These are phyloP conservation scores for Gila robusta DNA, from an alignment of 2,797 vertebrate species.

Conservation along the genomic window DNA sequence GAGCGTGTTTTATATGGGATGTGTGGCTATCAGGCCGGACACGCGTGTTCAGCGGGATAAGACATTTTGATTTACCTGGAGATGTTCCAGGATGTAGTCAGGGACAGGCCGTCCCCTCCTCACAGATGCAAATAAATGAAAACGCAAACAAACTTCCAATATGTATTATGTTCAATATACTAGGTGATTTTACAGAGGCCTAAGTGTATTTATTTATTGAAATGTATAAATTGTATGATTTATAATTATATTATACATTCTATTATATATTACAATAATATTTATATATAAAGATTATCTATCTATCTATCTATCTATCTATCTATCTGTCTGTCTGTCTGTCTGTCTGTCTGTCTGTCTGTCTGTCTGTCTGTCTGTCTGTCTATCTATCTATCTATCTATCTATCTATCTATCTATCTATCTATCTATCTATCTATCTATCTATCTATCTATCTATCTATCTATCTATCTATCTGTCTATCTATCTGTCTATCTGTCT, in stretches of 20 bases:
- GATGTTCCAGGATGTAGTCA: neutral
- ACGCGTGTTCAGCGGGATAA: neutral
- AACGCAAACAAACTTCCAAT: neutral
- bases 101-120: neutral
- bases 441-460: no score
- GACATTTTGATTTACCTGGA: neutral
- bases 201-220: neutral
- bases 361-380: no score
- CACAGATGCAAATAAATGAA: constrained; percentile 44
- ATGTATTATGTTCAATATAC: neutral
- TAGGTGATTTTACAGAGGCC: neutral
- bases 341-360: neutral
- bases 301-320: neutral
- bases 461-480: no score
- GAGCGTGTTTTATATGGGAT: constrained; percentile 22
- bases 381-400: no score
- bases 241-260: no score
- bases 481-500: no score
- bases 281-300: neutral
- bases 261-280: neutral
- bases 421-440: no score
- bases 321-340: neutral
- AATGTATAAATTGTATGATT: neutral
- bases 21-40: neutral
- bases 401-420: no score